Conservation (phyloP, 30 jellyfish, hydroid and myxozoan species). For the Aurelia sp. region DNA sequence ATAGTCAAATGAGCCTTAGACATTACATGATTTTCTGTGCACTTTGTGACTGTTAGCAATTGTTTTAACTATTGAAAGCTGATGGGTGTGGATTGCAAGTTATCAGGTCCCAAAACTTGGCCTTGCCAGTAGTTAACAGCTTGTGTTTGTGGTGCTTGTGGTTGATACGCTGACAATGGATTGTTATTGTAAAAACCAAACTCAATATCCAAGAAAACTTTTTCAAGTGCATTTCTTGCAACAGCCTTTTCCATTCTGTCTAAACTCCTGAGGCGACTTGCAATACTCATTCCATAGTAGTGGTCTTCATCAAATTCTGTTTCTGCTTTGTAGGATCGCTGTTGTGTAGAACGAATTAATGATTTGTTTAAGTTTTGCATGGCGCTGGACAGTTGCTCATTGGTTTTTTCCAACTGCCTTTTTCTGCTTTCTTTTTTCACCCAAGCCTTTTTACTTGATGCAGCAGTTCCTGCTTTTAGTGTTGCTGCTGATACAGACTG, state of each 20-base stretch:
- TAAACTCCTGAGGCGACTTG: conserved; percentile 18
- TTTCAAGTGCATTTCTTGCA: conserved; percentile 30
- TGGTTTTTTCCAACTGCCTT: conserved; percentile 25
- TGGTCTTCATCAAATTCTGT: conserved; percentile 25
- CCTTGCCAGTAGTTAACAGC: too few relatives aligned
- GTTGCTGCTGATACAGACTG: not conserved
- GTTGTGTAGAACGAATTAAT: not conserved
- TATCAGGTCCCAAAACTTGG: too few relatives aligned
- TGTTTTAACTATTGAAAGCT: too few relatives aligned
- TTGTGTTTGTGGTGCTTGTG: not conserved
- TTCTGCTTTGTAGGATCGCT: not conserved
- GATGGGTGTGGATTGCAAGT: too few relatives aligned
- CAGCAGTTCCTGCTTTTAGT: conserved; percentile 13
- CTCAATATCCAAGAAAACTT: conserved; percentile 25
- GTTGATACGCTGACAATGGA: not conserved
- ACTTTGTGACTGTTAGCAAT: too few relatives aligned
- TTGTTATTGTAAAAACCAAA: not conserved
- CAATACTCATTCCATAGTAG: conserved; percentile 22
- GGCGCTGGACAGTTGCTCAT: conserved; percentile 3
- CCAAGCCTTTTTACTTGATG: conserved; percentile 11
- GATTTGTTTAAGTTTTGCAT: conserved; percentile 9
- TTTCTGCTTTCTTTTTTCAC: conserved; percentile 36
- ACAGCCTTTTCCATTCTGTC: conserved; percentile 25
- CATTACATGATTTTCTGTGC: too few relatives aligned
- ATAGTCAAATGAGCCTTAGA: too few relatives aligned